Base-by-base conservation (phyloP, 2,797 vertebrate species). In the Crax fasciolata region DNA sequence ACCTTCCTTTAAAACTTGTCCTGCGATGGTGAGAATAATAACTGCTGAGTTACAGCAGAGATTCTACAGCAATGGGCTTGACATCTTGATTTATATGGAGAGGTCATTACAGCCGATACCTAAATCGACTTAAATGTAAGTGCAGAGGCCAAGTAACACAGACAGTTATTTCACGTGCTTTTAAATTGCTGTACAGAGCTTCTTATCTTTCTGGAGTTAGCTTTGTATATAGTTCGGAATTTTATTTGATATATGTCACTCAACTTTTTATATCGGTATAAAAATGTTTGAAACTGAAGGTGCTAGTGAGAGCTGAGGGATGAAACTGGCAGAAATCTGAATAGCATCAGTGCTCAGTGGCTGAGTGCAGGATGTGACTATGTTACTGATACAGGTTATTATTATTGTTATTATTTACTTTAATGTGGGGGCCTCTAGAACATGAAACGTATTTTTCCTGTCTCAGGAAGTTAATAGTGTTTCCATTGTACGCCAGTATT, bases 311-410 rank as follows among this genome's bases (percentile, higher is more conserved):
- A 44, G 49, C 38, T 25, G 87, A 72, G n/a, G 70, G 82, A 61
- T 75, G 51, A 89, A 90, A 77, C 25, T 87, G 85, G 62, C 44
- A 87, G 66, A 55, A 94, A 62, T 78, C 46, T 62, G 63, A 89
- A 72, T 0, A 3, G 70, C 63, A 81, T 70, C 2, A 2, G 41
- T 0, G 7, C 55, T 86, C 0, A 0, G 48, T 43, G 73, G 44
- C 73, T 92, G 70, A 74, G 71, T 77, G 39, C 32, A 82, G 46
- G 20, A 46, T 48, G 32, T 63, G 82, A 59, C 27, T 48, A 21
- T 48, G 32, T 63, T 84, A 55, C 27, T 48, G 24, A 81, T 77
- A 35, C 15, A 74, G 61, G 70, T 84, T 30, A 75, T 41, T 17
- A 20, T 46, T 32, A 32, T 59, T 58, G 17, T 10, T 65, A 35